Evolutionary conservation across 2,888 invertebrate genomes (phyloP).

Genomic region (Rhabditoides inermis): DNA sequence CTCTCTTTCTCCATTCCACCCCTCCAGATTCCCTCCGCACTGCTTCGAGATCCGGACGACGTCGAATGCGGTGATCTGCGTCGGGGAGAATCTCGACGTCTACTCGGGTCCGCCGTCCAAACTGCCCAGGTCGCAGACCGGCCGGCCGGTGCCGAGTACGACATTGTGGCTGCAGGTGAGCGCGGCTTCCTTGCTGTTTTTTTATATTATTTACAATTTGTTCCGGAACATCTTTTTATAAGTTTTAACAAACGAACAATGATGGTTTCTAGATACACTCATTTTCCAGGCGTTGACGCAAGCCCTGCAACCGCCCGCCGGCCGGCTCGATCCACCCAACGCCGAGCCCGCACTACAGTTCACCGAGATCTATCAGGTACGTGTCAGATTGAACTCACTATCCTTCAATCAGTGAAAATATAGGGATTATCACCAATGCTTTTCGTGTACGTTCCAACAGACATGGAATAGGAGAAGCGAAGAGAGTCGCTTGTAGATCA

Average conservation of each 20-base stretch:
- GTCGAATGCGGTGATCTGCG: slow-evolving; percentile 42
- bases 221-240: slow-evolving; percentile 12
- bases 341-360: slow-evolving; percentile 49
- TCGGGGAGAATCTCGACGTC: slow-evolving; percentile 49
- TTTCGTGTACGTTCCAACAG: too few species aligned
- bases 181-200: not conserved
- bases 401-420: too few species aligned
- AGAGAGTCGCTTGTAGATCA: too few species aligned
- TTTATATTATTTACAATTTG: not conserved
- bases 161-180: slow-evolving; percentile 40
- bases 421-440: too few species aligned
- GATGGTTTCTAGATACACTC: too few species aligned
- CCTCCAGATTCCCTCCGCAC: slow-evolving; percentile 45
- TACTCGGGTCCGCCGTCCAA: slow-evolving; percentile 30
- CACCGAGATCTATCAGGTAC: slow-evolving; percentile 46
- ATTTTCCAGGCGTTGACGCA: slow-evolving; percentile 27
- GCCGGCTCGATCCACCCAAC: slow-evolving; percentile 34
- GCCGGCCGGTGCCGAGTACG: slow-evolving; percentile 28
- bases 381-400: too few species aligned
- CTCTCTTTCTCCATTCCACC: not conserved
- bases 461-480: too few species aligned
- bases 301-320: slow-evolving; percentile 36
- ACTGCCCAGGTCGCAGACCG: slow-evolving; percentile 25
- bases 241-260: slow-evolving; percentile 26
- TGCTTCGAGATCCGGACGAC: slow-evolving; percentile 51